Evolutionary conservation across 1,140 invertebrate genomes (phyloP).

Genomic region (Drosophila truncata): DNA sequence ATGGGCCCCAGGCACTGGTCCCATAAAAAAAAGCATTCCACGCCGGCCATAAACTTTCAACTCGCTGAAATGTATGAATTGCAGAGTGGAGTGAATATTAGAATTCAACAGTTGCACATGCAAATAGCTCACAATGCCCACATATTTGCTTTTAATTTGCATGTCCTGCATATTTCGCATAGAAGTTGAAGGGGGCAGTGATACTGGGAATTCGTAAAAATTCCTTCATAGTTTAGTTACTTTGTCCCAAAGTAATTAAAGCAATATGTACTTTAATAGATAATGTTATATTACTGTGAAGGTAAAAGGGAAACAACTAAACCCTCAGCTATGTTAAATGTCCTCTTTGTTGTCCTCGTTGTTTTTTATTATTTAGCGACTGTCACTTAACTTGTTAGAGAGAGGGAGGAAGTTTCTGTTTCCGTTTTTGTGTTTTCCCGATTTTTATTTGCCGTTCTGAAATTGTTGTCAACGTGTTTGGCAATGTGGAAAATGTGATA

Average conservation of each 20-base stretch:
- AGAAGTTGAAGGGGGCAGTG: neutral
- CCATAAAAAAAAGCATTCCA: conserved; percentile 6
- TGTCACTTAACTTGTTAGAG: neutral
- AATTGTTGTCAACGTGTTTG: conserved; percentile 1
- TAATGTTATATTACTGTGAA: neutral
- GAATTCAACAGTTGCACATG: conserved; percentile 35
- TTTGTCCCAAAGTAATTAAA: conserved; percentile 1
- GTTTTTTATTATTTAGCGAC: neutral
- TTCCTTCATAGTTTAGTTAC: neutral
- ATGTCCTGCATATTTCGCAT: conserved; percentile 22
- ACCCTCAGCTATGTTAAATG: neutral
- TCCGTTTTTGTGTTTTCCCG: neutral
- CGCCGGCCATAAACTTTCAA: conserved; percentile 22
- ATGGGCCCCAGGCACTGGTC: conserved; percentile 19
- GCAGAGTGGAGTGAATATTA: conserved; percentile 27
- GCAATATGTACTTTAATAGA: neutral
- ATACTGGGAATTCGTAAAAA: neutral
- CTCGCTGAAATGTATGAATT: conserved; percentile 28
- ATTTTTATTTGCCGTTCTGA: neutral
- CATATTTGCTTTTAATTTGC: conserved; percentile 46
- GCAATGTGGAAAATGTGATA: neutral
- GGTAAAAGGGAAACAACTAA: neutral
- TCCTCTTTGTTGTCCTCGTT: neutral
- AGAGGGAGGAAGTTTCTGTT: neutral
- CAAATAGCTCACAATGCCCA: conserved; percentile 20